Conservation (phyloP, 2,888 invertebrate species). For the Protophormia terraenovae region DNA sequence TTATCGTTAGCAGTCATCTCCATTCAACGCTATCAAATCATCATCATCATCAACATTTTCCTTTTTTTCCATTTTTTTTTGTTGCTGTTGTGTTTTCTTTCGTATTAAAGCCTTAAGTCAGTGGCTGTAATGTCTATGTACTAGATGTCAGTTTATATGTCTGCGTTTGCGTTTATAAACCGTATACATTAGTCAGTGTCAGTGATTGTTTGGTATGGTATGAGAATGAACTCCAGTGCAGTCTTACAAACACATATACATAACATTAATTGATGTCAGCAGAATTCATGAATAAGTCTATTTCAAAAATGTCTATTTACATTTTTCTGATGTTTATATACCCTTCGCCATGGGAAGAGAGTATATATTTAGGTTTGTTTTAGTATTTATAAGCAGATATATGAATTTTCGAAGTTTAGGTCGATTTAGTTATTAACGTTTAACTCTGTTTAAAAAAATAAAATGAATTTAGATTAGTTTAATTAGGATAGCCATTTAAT, state of each 20-base stretch:
- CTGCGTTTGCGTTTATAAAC: background rate
- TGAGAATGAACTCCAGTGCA: background rate
- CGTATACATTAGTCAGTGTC: conserved; percentile 4
- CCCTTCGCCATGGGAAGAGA: no score
- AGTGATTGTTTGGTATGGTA: background rate
- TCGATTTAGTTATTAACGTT: no score
- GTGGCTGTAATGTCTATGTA: conserved; percentile 4
- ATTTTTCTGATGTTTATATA: background rate
- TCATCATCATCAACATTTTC: conserved; percentile 40
- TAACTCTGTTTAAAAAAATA: no score
- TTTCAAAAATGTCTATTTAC: conserved; percentile 52
- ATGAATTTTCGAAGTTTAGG: no score
- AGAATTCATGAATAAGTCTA: conserved; percentile 57
- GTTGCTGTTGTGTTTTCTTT: background rate
- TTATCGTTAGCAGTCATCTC: conserved; percentile 64
- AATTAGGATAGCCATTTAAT: no score
- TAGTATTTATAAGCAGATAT: no score
- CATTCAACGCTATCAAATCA: conserved; percentile 60
- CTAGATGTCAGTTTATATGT: background rate
- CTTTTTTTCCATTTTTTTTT: background rate
- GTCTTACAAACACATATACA: conserved; percentile 43
- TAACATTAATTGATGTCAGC: conserved; percentile 61
- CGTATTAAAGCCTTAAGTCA: conserved; percentile 40
- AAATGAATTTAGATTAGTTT: no score
- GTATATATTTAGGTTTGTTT: no score